Conservation (phyloP, 2,888 invertebrate genomes). For the Caenorhabditis sulstoni region DNA sequence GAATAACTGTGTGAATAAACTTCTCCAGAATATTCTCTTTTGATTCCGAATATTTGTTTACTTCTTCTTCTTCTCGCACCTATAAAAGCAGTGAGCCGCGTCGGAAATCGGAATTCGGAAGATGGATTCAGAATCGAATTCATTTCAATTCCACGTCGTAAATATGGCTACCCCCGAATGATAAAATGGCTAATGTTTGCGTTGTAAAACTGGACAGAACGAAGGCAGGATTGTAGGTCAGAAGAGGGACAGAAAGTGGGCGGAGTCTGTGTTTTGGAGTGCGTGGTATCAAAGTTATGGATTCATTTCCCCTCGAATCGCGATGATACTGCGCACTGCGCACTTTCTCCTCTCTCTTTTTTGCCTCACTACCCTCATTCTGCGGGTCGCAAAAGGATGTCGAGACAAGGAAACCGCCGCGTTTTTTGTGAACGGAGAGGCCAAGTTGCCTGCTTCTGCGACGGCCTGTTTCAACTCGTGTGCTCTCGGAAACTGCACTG, state of each 20-base stretch:
- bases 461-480: slow-evolving; percentile 60
- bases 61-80: slow-evolving; percentile 6
- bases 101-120: not conserved
- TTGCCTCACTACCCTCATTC: not conserved
- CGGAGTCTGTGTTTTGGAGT: not conserved
- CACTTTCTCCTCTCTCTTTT: slow-evolving; percentile 25
- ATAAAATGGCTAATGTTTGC: slow-evolving; percentile 52
- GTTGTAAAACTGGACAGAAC: slow-evolving; percentile 26
- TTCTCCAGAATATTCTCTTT: slow-evolving; percentile 15
- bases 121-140: slow-evolving; percentile 3
- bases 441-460: slow-evolving; percentile 24
- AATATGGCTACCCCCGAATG: slow-evolving; percentile 42
- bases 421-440: slow-evolving; percentile 49
- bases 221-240: slow-evolving; percentile 9
- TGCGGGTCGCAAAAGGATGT: slow-evolving; percentile 27
- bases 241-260: slow-evolving; percentile 4
- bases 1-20: not conserved
- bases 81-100: slow-evolving; percentile 43
- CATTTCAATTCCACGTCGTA: slow-evolving; percentile 23
- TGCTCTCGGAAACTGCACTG: slow-evolving; percentile 49
- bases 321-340: slow-evolving; percentile 45
- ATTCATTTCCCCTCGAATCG: slow-evolving; percentile 14
- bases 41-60: slow-evolving; percentile 11
- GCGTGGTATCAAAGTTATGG: slow-evolving; percentile 43
- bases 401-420: slow-evolving; percentile 28